Evolutionary conservation across 2,797 vertebrate genomes (phyloP).

Genomic region (Hirundo rustica): DNA sequence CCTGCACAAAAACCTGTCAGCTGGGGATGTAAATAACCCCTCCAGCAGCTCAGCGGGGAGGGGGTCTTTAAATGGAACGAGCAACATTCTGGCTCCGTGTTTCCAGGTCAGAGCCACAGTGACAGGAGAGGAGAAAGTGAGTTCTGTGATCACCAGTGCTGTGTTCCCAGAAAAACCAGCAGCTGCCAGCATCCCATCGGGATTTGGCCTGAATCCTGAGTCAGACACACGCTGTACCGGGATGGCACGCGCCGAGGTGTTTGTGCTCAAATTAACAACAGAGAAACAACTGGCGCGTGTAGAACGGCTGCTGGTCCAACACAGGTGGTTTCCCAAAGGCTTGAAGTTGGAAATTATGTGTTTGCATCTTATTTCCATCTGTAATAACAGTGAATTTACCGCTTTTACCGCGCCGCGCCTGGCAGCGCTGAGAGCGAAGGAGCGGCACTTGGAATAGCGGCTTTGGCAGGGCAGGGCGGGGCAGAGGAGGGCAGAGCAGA

Average conservation of each 20-base stretch:
- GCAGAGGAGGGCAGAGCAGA: no score
- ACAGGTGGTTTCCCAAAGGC: rapidly evolving
- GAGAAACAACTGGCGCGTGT: rapidly evolving
- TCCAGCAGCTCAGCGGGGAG: not conserved
- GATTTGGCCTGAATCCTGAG: rapidly evolving
- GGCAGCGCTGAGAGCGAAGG: rapidly evolving
- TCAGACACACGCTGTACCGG: rapidly evolving
- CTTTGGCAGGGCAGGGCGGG: not conserved
- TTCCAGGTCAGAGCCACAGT: rapidly evolving
- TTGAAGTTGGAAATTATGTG: rapidly evolving
- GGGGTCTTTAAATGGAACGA: rapidly evolving
- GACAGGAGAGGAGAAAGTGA: not conserved
- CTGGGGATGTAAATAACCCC: rapidly evolving
- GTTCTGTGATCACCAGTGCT: not conserved
- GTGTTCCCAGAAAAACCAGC: not conserved
- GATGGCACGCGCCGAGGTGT: not conserved
- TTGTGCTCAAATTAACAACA: not conserved
- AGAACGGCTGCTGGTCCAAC: rapidly evolving
- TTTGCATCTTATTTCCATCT: not conserved
- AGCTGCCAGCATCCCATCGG: not conserved
- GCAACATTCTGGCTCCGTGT: rapidly evolving
- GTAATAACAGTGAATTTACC: rapidly evolving
- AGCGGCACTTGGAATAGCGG: rapidly evolving
- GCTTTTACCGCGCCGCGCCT: rapidly evolving
- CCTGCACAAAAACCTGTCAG: rapidly evolving